phyloP scores from a whole-genome alignment of 2,797 vertebrate species.

The Schizopygopsis malacanthus region DNA sequence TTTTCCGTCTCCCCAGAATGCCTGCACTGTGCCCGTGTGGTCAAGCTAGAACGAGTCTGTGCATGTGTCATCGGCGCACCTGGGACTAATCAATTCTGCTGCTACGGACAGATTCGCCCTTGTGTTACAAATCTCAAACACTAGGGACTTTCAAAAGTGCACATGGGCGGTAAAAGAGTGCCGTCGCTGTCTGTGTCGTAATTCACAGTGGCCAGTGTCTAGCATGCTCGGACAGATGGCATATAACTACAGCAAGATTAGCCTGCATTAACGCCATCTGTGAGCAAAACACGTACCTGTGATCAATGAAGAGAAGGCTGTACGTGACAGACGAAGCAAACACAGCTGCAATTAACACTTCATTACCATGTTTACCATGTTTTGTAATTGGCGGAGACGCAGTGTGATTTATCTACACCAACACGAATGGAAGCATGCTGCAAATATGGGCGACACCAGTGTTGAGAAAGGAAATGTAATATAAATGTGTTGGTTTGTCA shows the following conservation, averaged over 20 bases:
- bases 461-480: neutral
- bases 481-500: neutral
- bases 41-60: constrained; percentile 16
- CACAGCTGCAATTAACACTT: constrained; percentile 28
- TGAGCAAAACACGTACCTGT: constrained; percentile 32
- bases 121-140: constrained; percentile 10
- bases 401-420: constrained; percentile 8
- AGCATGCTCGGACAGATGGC: constrained; percentile 30
- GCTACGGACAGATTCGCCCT: constrained; percentile 1
- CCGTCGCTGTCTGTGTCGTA: constrained; percentile 5
- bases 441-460: neutral
- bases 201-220: constrained; percentile 28
- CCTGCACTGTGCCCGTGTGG: constrained; percentile 26
- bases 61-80: constrained; percentile 8
- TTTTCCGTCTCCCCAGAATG: constrained; percentile 34
- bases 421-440: neutral
- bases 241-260: constrained; percentile 35
- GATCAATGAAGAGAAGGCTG: constrained; percentile 27
- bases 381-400: neutral
- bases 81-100: constrained; percentile 23
- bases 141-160: constrained; percentile 14
- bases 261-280: constrained; percentile 30
- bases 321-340: neutral
- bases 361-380: constrained; percentile 22
- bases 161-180: neutral